These are phyloP conservation scores for Bucorvus abyssinicus DNA, from an alignment of 2,797 vertebrate genomes.

Conservation along the genomic window DNA sequence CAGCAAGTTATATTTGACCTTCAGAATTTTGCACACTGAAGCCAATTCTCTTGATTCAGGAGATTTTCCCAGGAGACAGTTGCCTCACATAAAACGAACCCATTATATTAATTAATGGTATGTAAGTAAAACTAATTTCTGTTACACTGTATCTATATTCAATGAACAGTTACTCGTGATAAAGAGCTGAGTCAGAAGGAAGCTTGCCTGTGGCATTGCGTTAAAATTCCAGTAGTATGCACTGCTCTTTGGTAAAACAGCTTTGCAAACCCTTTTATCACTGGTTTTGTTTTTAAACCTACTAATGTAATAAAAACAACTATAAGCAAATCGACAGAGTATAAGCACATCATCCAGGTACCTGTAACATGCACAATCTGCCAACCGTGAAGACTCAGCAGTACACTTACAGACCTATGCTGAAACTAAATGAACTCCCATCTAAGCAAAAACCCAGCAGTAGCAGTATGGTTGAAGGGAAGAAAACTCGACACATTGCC, in stretches of 20 bases:
- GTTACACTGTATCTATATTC: slow-evolving; percentile 10
- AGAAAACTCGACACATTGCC: neutral
- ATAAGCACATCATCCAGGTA: neutral
- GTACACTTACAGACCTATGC: neutral
- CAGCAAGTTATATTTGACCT: neutral
- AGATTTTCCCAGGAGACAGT: neutral
- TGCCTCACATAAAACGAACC: slow-evolving; percentile 13
- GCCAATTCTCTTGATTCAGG: neutral
- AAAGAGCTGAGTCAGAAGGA: slow-evolving; percentile 19
- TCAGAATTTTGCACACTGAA: neutral
- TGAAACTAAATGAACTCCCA: neutral
- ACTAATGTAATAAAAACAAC: neutral
- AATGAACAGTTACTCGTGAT: neutral
- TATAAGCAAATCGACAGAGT: neutral
- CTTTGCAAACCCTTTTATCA: neutral
- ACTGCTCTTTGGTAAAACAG: neutral
- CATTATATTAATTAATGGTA: slow-evolving; percentile 17
- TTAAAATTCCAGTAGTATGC: neutral
- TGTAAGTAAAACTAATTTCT: slow-evolving; percentile 20
- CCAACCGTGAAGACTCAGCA: neutral
- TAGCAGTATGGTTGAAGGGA: neutral
- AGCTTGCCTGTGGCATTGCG: neutral
- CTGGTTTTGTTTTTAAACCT: neutral
- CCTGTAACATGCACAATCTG: neutral
- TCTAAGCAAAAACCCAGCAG: neutral